A percentile compares a stretch with the other conserved stretches of the same genome.
Evolutionary conservation across 2,797 vertebrate genomes (phyloP).

Genomic region (Ctenochaetus hawaiiensis): DNA sequence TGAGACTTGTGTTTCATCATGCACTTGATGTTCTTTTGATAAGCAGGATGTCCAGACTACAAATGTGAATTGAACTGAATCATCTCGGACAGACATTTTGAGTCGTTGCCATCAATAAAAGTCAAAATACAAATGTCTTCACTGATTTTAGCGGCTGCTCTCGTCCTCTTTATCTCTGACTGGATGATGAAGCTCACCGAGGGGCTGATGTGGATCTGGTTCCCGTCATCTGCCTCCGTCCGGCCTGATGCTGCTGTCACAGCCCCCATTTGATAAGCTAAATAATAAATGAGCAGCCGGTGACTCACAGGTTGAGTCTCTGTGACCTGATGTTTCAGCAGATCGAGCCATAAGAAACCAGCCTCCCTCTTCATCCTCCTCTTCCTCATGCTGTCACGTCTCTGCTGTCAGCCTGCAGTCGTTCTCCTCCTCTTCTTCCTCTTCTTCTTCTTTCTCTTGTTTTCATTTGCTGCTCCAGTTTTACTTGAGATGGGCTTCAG

Average conservation of each 20-base stretch:
- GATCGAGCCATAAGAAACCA: not conserved
- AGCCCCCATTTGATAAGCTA: slow-evolving; percentile 20
- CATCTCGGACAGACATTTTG: too few relatives aligned
- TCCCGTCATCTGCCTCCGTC: slow-evolving; percentile 25
- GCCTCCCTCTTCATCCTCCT: not conserved
- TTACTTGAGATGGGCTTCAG: not conserved
- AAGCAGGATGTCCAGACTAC: too few relatives aligned
- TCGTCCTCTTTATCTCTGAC: not conserved
- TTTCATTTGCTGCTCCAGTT: not conserved
- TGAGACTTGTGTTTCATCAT: too few relatives aligned
- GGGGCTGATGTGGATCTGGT: slow-evolving; percentile 12
- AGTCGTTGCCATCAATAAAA: not conserved
- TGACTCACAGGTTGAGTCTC: slow-evolving; percentile 19
- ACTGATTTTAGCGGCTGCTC: not conserved
- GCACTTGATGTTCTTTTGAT: too few relatives aligned
- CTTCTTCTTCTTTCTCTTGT: too few relatives aligned
- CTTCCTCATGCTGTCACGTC: not conserved
- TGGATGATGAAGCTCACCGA: too few relatives aligned
- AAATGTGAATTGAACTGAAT: too few relatives aligned
- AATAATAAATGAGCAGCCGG: slow-evolving; percentile 50
- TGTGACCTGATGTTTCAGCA: slow-evolving; percentile 16
- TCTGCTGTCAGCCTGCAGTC: not conserved
- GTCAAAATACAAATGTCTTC: not conserved
- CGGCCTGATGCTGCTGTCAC: slow-evolving; percentile 11
- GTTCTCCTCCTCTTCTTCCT: not conserved